phyloP scores from a whole-genome alignment of 2,113 vertebrate genomes.

The Protobothrops mucrosquamatus region DNA sequence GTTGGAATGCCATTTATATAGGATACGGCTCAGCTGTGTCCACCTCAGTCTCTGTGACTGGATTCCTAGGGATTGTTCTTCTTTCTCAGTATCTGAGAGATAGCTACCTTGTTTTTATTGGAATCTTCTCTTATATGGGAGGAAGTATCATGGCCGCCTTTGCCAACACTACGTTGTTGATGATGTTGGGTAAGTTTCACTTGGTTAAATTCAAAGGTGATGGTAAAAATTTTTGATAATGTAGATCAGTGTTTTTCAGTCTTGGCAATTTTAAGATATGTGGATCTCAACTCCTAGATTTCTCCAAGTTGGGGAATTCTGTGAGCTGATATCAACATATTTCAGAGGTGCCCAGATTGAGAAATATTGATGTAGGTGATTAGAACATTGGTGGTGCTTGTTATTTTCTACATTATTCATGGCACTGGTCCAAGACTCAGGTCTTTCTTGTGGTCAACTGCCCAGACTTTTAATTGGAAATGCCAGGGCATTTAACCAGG shows the following conservation, averaged over 20 bases:
- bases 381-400: neutral
- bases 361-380: neutral
- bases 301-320: neutral
- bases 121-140: constrained; percentile 78
- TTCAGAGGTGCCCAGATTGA: neutral
- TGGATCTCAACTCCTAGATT: neutral
- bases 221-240: neutral
- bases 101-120: constrained; percentile 78
- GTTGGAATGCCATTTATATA: constrained; percentile 90
- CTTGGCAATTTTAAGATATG: neutral
- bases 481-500: neutral
- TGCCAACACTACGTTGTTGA: constrained; percentile 83
- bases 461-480: neutral
- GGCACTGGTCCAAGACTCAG: neutral
- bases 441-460: too few species aligned
- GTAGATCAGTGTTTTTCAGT: neutral
- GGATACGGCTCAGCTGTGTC: constrained; percentile 87
- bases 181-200: constrained; percentile 87
- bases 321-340: neutral
- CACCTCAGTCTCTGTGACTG: constrained; percentile 77
- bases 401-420: neutral
- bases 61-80: constrained; percentile 82
- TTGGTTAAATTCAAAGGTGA: neutral
- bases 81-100: constrained; percentile 82
- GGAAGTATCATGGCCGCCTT: constrained; percentile 81